Percentiles rank a stretch among this genome's conserved stretches.
phyloP scores from a whole-genome alignment of 2,888 invertebrate species.

The Andrena camellia region DNA sequence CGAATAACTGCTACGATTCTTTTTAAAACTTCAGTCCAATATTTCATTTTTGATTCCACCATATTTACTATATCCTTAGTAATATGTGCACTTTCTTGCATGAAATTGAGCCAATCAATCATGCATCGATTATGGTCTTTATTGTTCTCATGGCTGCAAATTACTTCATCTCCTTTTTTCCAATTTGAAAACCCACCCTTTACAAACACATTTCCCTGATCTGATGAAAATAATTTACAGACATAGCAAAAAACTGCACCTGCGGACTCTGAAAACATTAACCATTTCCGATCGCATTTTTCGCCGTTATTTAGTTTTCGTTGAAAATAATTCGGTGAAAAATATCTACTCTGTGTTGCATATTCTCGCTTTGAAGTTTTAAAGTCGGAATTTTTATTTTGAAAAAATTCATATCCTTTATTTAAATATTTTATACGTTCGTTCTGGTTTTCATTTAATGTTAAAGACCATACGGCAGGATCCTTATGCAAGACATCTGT shows the following conservation, averaged over 20 bases:
- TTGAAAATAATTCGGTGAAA: background rate
- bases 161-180: background rate
- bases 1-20: constrained; percentile 1
- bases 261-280: constrained; percentile 2
- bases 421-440: background rate
- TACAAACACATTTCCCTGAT: background rate
- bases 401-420: constrained; percentile 3
- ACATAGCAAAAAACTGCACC: constrained; percentile 1
- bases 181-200: background rate
- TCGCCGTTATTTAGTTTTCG: constrained; percentile 1
- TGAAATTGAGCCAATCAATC: constrained; percentile 4
- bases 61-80: background rate
- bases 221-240: constrained; percentile 2
- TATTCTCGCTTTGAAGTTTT: background rate
- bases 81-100: constrained; percentile 4
- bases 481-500: background rate
- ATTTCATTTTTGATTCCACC: constrained; percentile 7
- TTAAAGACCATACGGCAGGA: background rate
- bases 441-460: background rate
- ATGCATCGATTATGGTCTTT: background rate
- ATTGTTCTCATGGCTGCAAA: background rate
- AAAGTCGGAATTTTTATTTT: background rate
- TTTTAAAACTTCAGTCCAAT: constrained; percentile 4
- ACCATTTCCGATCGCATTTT: background rate
- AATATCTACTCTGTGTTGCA: background rate